Conservation (phyloP, 2,113 vertebrate genomes). For the Mastomys coucha region DNA sequence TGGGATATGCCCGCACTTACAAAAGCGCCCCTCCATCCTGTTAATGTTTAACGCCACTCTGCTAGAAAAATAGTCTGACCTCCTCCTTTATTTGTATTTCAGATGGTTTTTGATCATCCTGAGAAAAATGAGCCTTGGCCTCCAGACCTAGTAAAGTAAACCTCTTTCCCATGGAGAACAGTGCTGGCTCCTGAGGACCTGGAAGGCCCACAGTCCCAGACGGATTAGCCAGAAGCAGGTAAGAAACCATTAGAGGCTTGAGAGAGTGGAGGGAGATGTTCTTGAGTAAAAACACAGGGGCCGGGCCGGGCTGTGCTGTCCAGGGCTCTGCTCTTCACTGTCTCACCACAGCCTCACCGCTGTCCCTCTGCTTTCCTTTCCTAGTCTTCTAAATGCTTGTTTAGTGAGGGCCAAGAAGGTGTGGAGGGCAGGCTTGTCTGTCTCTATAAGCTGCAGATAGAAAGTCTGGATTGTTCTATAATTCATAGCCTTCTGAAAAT, state of each 20-base stretch:
- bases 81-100: neutral
- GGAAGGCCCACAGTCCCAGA: neutral
- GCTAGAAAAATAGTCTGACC: neutral
- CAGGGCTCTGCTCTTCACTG: neutral
- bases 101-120: slow-evolving; percentile 73
- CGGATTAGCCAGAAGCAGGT: slow-evolving; percentile 69
- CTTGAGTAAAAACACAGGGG: neutral
- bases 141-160: slow-evolving; percentile 54
- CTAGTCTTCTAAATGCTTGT: neutral
- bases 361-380: neutral
- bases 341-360: neutral
- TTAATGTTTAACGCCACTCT: slow-evolving; percentile 75
- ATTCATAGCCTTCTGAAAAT: neutral
- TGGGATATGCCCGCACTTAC: neutral
- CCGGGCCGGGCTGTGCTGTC: too few relatives aligned
- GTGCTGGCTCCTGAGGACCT: slow-evolving; percentile 47
- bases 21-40: neutral
- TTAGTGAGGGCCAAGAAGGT: neutral
- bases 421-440: neutral
- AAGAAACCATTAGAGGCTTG: neutral
- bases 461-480: neutral
- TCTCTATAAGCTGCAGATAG: neutral
- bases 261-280: neutral
- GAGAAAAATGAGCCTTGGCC: slow-evolving; percentile 73
- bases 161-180: slow-evolving; percentile 53